Evolutionary conservation across 2,113 vertebrate species (phyloP), one percentile per base, ranked within the genome.

Genomic region (Oophaga pumilio): DNA sequence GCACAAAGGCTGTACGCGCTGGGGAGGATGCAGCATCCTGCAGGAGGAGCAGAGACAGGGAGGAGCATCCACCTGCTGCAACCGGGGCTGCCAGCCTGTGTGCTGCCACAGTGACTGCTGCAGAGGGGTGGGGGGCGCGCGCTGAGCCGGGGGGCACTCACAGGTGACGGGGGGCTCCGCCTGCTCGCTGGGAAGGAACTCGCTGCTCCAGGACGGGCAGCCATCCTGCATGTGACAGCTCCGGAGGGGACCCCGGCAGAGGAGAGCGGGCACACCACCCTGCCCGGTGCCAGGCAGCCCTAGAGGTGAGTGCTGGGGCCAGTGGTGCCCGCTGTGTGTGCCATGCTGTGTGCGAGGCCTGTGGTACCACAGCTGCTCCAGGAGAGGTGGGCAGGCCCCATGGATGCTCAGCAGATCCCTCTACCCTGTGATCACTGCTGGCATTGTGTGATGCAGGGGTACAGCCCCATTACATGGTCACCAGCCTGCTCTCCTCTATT

Each of bases 61-160:
- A 95, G 94, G 95, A 95, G 95, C 94, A 93, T 96, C 95, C 96
- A 96, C 96, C 96, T 96, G 96, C 95, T 93, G 91, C 90, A 87
- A 93, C 91, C 89, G 93, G 94, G 56, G 87, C 90, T 86, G 50
- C 60, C 83, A 1, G n/a, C 76, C 89, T 8, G 78, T 90, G 89
- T 57, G 89, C 85, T 57, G 89, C 85, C 26, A 66, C 74, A 78
- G 18, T 86, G 50, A 86, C 74, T 84, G 89, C 82, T 88, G 89
- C 89, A 69, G 73, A 62, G 82, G 82, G 52, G 60, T 68, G 76
- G 68, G 80, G 80, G 52, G 57, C 49, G 73, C 52, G 82, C 78
- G 74, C 52, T 62, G 68, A 82, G 28, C 68, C 59, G 86, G 64
- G 59, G 24, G 59, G 24, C 57, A 68, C 52, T 9, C 85, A 22